Evolutionary conservation across 2,888 invertebrate genomes (phyloP).

Genomic region (Megalurothrips usitatus): DNA sequence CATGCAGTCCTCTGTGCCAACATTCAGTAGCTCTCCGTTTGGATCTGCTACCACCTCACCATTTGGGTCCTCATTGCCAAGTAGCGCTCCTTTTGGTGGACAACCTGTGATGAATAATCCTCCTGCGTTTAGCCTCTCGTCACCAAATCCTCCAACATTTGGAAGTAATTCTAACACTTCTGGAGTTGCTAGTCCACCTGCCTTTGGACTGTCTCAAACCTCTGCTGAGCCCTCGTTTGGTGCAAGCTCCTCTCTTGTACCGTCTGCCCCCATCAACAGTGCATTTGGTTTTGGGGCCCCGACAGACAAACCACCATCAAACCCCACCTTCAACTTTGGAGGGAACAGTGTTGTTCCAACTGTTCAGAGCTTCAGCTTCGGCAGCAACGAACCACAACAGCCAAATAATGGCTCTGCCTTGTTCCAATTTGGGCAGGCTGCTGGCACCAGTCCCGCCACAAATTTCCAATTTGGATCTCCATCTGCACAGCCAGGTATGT

Average conservation of each 20-base stretch:
- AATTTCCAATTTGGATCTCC: neutral
- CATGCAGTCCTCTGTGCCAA: neutral
- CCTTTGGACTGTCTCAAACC: neutral
- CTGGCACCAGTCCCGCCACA: neutral
- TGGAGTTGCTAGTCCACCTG: neutral
- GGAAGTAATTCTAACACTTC: neutral
- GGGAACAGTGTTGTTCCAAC: neutral
- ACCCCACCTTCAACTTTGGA: neutral
- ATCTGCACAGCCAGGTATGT: neutral
- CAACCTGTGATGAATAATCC: neutral
- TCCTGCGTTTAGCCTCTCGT: neutral
- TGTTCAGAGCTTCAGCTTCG: neutral
- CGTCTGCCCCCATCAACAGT: neutral
- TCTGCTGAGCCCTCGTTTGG: neutral
- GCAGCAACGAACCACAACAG: neutral
- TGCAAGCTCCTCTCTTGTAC: neutral
- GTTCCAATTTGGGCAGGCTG: neutral
- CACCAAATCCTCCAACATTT: neutral
- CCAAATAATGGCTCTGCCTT: neutral
- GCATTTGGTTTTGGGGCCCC: neutral
- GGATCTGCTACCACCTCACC: neutral
- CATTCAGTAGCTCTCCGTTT: neutral
- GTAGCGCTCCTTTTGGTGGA: neutral
- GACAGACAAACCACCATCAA: neutral
- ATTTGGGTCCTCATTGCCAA: neutral